A percentile compares a stretch with the other conserved stretches of the same genome.
Evolutionary conservation across 2,888 invertebrate genomes (phyloP).

Genomic region (Ypsolopha sequella): DNA sequence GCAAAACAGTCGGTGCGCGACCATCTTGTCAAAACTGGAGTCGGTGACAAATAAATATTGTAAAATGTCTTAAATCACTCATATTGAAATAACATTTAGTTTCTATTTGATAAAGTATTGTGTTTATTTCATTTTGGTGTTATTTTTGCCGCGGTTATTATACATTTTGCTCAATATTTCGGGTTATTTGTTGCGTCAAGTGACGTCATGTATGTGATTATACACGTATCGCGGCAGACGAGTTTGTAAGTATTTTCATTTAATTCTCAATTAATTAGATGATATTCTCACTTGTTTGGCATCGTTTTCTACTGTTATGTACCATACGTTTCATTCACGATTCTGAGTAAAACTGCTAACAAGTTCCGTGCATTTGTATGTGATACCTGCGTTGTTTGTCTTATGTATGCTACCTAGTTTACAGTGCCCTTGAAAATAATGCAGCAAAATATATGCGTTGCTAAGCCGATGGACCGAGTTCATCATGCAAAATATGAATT

Average conservation of each 20-base stretch:
- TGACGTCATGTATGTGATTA: conserved; percentile 70
- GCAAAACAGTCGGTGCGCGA: conserved; percentile 73
- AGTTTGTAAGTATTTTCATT: conserved; percentile 68
- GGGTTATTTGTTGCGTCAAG: conserved; percentile 66
- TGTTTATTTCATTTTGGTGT: conserved; percentile 52
- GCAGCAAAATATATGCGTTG: conserved; percentile 60
- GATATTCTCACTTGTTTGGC: conserved; percentile 29
- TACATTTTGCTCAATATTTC: conserved; percentile 65
- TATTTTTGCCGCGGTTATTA: conserved; percentile 47
- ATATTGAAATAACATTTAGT: conserved; percentile 56
- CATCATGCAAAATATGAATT: background rate
- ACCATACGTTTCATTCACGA: conserved; percentile 55
- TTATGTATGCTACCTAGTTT: conserved; percentile 18
- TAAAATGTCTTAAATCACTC: conserved; percentile 64
- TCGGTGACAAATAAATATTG: conserved; percentile 67
- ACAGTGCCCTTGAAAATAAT: conserved; percentile 69
- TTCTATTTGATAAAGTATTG: conserved; percentile 54
- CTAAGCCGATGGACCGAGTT: conserved; percentile 25
- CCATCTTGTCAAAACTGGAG: conserved; percentile 72
- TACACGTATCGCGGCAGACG: conserved; percentile 66
- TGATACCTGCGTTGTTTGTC: conserved; percentile 12
- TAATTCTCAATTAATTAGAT: conserved; percentile 52
- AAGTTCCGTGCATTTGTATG: conserved; percentile 31
- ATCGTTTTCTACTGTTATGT: conserved; percentile 30
- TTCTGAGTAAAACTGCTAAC: conserved; percentile 27